Evolutionary conservation across 2,797 vertebrate species (phyloP), one percentile per base, ranked within the genome.

Genomic region (Gorsachius magnificus): DNA sequence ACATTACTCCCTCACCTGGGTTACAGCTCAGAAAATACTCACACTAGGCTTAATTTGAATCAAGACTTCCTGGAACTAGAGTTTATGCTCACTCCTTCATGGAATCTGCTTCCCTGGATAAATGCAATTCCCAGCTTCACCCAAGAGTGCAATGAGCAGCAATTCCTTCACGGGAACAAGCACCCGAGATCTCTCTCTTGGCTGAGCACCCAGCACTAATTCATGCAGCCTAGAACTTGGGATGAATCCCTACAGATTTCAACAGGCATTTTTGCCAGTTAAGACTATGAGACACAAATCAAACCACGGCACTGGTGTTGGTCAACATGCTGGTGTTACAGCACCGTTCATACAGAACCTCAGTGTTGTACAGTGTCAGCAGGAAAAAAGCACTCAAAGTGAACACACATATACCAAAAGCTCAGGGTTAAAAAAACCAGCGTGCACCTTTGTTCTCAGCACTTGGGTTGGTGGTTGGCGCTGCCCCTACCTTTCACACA

Each of bases 391-490:
- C 13, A 11, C 45, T 31, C 11, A 16, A 28, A 10, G 26, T 5
- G 20, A 38, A 54, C 3, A 19, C 1, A 16, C 26, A 18, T 5
- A 1, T 3, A 28, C 41, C 14, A 8, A 16, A 46, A 29, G 21
- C 53, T 77, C 41, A 29, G 38, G 16, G 53, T 56, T 35, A 33
- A 17, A 57, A 41, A 54, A 85, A 24, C 15, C 25, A 17, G n/a
- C 0, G 0, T 22, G 13, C 6, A 41, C 13, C 46, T 54, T 22
- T 65, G 61, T 43, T 33, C 35, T 50, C 22, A 45, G 48, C n/a
- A 50, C 45, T 57, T 22, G 15, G 15, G 22, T 63, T 2, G 5
- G 21, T 0, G 8, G 0, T 5, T 20, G 24, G 35, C 18, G 41
- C 74, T 65, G 61, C 33, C 74, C 28, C n/a, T 4, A 4, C 69